phyloP scores from a whole-genome alignment of 2,113 vertebrate species.

The Vidua macroura region DNA sequence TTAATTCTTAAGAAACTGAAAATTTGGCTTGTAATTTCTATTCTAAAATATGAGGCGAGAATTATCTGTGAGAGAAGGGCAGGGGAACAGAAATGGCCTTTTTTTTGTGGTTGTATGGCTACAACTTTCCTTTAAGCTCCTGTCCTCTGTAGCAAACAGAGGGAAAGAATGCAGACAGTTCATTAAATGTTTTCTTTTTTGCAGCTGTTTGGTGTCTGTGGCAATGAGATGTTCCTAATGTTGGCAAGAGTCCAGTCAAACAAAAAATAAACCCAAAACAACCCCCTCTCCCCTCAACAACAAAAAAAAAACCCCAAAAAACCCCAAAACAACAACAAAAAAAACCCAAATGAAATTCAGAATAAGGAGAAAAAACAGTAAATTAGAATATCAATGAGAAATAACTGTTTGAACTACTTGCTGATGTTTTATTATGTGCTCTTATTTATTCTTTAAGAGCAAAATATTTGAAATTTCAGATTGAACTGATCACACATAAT shows the following conservation, averaged over 20 bases:
- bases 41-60: not conserved
- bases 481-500: not conserved
- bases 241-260: not conserved
- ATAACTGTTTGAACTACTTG: not conserved
- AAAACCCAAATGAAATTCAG: not conserved
- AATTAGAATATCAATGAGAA: not conserved
- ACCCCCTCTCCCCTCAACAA: not conserved
- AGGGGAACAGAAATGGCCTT: not conserved
- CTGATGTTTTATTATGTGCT: not conserved
- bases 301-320: fast-evolving
- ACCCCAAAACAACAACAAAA: not conserved
- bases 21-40: not conserved
- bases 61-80: not conserved
- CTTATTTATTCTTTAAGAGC: not conserved
- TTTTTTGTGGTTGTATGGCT: not conserved
- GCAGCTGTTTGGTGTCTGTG: not conserved
- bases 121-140: not conserved
- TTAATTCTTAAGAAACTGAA: not conserved
- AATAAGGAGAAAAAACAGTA: not conserved
- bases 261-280: not conserved
- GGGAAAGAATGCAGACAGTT: not conserved
- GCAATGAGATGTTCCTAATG: not conserved
- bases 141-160: not conserved
- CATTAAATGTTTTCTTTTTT: not conserved
- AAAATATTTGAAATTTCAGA: not conserved